Evolutionary conservation across 2,113 vertebrate genomes (phyloP).

Genomic region (Megaceryle maxima): DNA sequence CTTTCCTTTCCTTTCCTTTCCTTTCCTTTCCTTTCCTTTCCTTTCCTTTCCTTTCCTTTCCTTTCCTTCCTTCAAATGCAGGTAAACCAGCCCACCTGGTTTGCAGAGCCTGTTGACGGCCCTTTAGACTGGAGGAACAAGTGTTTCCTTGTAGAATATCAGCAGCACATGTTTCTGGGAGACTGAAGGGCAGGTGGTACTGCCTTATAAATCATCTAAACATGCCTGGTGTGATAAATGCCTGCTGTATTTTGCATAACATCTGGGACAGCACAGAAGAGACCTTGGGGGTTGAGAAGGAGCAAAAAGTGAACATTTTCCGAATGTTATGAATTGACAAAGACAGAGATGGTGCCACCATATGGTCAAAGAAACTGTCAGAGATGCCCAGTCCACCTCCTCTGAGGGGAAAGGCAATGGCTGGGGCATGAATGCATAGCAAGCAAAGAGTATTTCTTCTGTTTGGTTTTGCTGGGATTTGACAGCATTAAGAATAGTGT

Average conservation of each 20-base stretch:
- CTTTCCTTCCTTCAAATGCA: neutral
- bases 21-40: too few species aligned
- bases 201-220: slow-evolving; percentile 65
- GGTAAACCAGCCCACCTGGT: neutral
- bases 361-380: slow-evolving; percentile 31
- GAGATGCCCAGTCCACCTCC: neutral
- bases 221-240: slow-evolving; percentile 59
- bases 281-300: slow-evolving; percentile 19
- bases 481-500: neutral
- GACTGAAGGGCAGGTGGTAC: slow-evolving; percentile 59
- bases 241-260: slow-evolving; percentile 61
- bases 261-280: slow-evolving; percentile 45
- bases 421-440: neutral
- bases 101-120: neutral
- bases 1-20: too few species aligned
- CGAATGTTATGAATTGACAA: neutral
- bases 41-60: too few species aligned
- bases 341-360: slow-evolving; percentile 39
- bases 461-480: slow-evolving; percentile 8
- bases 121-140: neutral
- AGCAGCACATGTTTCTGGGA: slow-evolving; percentile 41
- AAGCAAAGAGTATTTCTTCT: neutral
- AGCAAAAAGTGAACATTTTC: neutral
- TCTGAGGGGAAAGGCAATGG: neutral
- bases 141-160: slow-evolving; percentile 1